phyloP scores from a whole-genome alignment of 2,113 vertebrate species.

The Nycticebus coucang region DNA sequence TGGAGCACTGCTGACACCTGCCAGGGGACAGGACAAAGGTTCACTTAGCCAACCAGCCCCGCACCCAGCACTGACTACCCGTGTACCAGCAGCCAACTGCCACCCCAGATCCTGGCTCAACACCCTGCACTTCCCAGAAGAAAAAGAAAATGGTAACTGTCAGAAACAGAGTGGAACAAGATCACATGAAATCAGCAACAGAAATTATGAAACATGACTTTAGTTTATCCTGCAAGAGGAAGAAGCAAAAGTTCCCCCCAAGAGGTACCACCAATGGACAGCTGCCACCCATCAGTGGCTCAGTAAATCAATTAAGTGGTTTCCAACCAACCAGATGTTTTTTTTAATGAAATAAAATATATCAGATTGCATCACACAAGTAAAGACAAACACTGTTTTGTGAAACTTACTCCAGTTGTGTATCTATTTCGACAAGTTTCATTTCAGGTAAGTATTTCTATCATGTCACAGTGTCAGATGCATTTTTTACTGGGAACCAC shows the following conservation, averaged over 20 bases:
- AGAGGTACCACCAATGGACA: fast-evolving
- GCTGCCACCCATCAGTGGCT: fast-evolving
- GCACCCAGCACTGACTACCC: neutral
- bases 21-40: conserved; percentile 57
- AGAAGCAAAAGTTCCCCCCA: neutral
- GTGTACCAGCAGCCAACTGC: neutral
- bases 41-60: neutral
- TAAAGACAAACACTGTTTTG: neutral
- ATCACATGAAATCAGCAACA: neutral
- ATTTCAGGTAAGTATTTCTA: neutral
- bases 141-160: neutral
- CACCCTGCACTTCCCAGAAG: neutral
- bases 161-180: neutral
- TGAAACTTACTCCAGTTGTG: neutral
- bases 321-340: neutral
- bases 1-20: conserved; percentile 95
- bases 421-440: neutral
- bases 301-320: neutral
- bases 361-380: neutral
- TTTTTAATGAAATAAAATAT: neutral
- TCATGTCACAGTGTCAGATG: neutral
- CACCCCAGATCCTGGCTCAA: neutral
- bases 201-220: neutral
- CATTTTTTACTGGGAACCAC: neutral
- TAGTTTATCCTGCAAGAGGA: conserved; percentile 13